Base-by-base conservation (phyloP, 2,113 vertebrate genomes). In the Arothron firmamentum region DNA sequence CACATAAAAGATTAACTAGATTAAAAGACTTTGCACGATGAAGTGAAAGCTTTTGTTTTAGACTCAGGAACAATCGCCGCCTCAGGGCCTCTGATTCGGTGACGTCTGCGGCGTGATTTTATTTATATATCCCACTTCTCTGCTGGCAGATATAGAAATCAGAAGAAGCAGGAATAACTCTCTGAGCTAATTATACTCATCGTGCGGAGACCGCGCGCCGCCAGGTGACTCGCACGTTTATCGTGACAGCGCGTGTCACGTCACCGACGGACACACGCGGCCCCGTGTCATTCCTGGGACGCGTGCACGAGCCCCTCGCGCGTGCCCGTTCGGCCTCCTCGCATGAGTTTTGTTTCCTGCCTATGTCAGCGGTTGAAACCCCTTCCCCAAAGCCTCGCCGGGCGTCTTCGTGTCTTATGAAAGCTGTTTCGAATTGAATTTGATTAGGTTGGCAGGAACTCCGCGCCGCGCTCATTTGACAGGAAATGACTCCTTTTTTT, bases 211-310 rank as follows among this genome's bases (percentile, higher is more conserved):
- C 16, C 46, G 23, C 20, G 56, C 59, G 72, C 74, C 21, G 62
- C 57, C 65, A 80, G 69, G 75, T 82, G 74, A 78, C 65, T 68
- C 75, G 49, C 51, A 15, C 65, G 72, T 82, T 72, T 63, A 75
- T 83, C 82, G 77, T 62, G 42, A 45, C 20, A 23, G 16, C 14
- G 0, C 62, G 56, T 64, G 70, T 72, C 78, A 83, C 65, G 63
- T 72, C 45, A 52, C 64, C 76, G 72, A 80, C 76, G 67, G 6
- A 57, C 60, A 59, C 28, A 15, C 38, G 64, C 58, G 56, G 56
- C 52, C 54, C 62, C 54, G 51, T 43, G 59, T 65, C 77, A 73
- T 63, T 66, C 59, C 56, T 47, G 52, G 56, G 56, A 79, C 69
- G 58, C 57, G 71, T 25, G 25, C 70, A 77, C 62, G 75, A 55